Evolutionary conservation across 2,797 vertebrate species (phyloP).

Genomic region (Parauchenoglanis ngamensis): DNA sequence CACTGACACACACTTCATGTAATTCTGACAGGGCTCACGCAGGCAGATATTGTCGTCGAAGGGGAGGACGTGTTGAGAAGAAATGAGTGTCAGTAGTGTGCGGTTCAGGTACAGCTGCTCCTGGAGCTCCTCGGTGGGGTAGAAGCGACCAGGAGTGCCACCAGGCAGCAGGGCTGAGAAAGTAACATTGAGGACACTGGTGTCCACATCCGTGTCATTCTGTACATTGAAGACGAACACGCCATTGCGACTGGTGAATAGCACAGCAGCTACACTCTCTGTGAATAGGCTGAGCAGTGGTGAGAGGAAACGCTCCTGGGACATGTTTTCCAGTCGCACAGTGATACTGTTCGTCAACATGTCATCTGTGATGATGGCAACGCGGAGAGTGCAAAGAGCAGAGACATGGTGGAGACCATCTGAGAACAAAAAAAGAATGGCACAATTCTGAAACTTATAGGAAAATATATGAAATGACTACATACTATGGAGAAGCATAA

Average conservation of each 20-base stretch:
- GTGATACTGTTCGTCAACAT: constrained; percentile 91
- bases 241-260: constrained; percentile 77
- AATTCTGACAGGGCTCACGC: constrained; percentile 88
- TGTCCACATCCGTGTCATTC: constrained; percentile 81
- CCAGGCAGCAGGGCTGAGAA: constrained; percentile 61
- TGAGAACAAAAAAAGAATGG: constrained; percentile 56
- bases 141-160: constrained; percentile 68
- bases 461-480: background rate
- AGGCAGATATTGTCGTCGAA: constrained; percentile 89
- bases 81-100: constrained; percentile 76
- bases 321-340: constrained; percentile 86
- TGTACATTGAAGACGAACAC: constrained; percentile 88
- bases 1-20: constrained; percentile 90
- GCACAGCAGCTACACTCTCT: constrained; percentile 81
- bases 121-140: constrained; percentile 82
- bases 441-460: background rate
- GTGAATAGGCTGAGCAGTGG: constrained; percentile 81
- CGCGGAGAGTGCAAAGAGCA: constrained; percentile 80
- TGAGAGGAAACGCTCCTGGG: constrained; percentile 86
- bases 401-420: constrained; percentile 82
- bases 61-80: constrained; percentile 83
- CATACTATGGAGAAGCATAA: background rate
- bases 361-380: constrained; percentile 87
- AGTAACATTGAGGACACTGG: constrained; percentile 66
- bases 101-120: constrained; percentile 88